phyloP scores from a whole-genome alignment of 2,797 vertebrate species.

The Syndactyla subalaris region DNA sequence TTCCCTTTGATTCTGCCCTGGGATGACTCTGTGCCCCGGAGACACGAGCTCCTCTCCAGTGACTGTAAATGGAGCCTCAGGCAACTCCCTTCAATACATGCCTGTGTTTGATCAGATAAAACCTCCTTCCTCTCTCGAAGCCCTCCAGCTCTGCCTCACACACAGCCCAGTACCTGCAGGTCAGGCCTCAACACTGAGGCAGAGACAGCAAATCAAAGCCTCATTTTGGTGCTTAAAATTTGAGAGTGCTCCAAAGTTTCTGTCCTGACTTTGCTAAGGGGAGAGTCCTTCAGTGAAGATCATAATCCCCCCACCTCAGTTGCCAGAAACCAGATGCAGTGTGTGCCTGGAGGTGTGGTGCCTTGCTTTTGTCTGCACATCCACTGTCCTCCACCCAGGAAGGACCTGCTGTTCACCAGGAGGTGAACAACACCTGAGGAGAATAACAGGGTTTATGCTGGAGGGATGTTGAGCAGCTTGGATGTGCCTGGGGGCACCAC shows the following conservation, averaged over 20 bases:
- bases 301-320: neutral
- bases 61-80: constrained; percentile 12
- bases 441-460: neutral
- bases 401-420: neutral
- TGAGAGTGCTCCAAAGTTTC: neutral
- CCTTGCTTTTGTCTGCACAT: neutral
- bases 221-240: neutral
- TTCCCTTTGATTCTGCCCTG: neutral
- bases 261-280: neutral
- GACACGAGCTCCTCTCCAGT: neutral
- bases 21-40: neutral
- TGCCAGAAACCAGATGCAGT: neutral
- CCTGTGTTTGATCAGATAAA: constrained; percentile 4
- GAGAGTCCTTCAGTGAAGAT: neutral
- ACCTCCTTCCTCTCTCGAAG: neutral
- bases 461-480: neutral
- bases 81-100: neutral
- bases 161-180: neutral
- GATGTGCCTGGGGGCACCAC: neutral
- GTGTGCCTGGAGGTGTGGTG: fast-evolving
- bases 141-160: neutral
- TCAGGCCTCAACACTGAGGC: neutral
- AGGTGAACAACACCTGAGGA: neutral
- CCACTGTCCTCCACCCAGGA: neutral
- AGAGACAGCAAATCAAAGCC: neutral